A percentile compares a stretch with the other conserved stretches of the same genome.
Evolutionary conservation across 2,113 vertebrate species (phyloP).

Genomic region (Tetrao urogallus): DNA sequence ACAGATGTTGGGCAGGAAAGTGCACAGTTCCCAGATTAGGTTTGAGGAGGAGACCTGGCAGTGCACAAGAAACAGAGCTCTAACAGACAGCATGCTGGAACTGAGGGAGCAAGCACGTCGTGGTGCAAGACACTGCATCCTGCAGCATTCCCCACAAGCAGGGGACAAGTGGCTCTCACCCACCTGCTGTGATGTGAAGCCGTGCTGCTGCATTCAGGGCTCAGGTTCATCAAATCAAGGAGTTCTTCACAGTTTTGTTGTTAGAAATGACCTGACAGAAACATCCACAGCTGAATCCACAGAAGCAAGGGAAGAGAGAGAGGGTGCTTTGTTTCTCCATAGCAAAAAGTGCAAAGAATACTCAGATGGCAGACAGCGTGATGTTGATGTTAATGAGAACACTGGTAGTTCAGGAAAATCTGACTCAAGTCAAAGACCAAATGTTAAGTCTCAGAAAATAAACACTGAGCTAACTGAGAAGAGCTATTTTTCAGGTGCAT

Average conservation of each 20-base stretch:
- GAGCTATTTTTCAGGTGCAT: background rate
- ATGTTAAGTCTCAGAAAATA: background rate
- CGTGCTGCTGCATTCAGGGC: background rate
- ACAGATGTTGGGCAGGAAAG: background rate
- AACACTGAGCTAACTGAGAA: background rate
- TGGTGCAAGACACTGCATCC: background rate
- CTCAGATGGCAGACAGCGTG: background rate
- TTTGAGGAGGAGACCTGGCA: background rate
- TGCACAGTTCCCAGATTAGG: background rate
- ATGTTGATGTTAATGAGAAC: background rate
- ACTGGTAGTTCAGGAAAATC: background rate
- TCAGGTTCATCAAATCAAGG: background rate
- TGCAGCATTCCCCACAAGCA: background rate
- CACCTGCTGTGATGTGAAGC: background rate
- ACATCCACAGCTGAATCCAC: background rate
- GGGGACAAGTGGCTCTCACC: background rate
- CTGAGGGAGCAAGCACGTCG: background rate
- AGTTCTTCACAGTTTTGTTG: background rate
- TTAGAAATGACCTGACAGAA: background rate
- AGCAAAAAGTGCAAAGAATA: background rate
- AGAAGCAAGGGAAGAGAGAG: background rate
- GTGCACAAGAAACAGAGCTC: background rate
- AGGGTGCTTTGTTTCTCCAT: background rate
- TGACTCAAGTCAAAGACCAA: background rate
- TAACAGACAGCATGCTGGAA: constrained; percentile 30